Evolutionary conservation across 2,888 invertebrate species (phyloP), one percentile per base, ranked within the genome.

Genomic region (Sphaerophoria taeniata): DNA sequence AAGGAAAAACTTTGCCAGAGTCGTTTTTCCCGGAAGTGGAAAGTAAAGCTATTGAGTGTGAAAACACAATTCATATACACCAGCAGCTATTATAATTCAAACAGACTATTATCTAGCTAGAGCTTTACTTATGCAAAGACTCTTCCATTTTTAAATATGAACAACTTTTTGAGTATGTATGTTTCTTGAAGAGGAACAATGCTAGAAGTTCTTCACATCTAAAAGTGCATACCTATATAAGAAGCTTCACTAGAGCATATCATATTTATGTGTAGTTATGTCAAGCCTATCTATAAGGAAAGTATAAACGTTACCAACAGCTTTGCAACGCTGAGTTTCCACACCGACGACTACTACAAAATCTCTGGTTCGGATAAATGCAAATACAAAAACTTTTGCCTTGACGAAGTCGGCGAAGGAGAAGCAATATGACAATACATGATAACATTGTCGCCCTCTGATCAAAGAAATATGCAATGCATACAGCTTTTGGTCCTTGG

Each of bases 11-110:
- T 71, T 72, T 65, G 65, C 71, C n/a, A 53, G 45, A 79, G 60
- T 53, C 14, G 43, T 45, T 12, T 60, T 67, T 73, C 47, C 34
- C 33, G 36, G 2, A 47, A 11, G 16, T 47, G 47, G 61, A 43
- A 12, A 70, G 55, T 61, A 47, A 60, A 53, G 58, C 58, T 58
- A 60, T 53, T 78, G 78, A 79, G 73, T 73, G 67, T 53, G 67
- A 61, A 73, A 79, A 69, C 55, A 61, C 67, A 79, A 73, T 53
- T 67, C 51, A 67, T 67, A 77, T n/a, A 4, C 24, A 24, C 24
- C 24, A 56, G 24, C 65, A 78, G 58, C 58, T 16, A 72, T 72
- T 79, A 12, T n/a, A 67, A 16, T 60, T 49, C n/a, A 60, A 72
- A 11, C n/a, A 45, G n/a, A 14, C 49, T 31, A 60, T 34, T 43